phyloP scores from a whole-genome alignment of 2,888 invertebrate species.

The Dolichopus griseipennis region DNA sequence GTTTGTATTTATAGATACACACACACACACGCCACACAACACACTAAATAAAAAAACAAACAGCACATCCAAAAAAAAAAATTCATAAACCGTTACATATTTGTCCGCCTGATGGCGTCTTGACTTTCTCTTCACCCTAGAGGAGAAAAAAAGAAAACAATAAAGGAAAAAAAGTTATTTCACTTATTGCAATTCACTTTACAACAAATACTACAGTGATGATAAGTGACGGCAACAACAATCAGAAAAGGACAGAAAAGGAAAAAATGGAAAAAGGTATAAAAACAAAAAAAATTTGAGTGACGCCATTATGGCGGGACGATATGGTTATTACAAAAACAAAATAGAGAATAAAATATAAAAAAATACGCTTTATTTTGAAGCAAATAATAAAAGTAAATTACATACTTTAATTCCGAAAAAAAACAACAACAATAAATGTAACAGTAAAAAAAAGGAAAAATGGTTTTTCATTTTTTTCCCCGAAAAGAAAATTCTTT shows the following conservation, averaged over 20 bases:
- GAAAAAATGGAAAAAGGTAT: neutral
- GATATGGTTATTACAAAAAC: neutral
- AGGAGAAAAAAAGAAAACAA: too few relatives aligned
- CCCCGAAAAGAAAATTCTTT: neutral
- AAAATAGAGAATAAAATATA: too few relatives aligned
- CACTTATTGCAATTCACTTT: neutral
- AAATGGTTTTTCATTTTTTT: neutral
- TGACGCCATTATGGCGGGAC: constrained; percentile 3
- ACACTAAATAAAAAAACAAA: too few relatives aligned
- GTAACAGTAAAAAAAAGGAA: neutral
- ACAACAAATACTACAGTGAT: neutral
- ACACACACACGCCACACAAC: too few relatives aligned
- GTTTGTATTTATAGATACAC: neutral
- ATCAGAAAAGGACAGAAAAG: neutral
- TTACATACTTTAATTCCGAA: neutral
- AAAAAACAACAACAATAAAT: too few relatives aligned
- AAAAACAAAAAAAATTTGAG: too few relatives aligned
- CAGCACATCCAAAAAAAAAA: neutral
- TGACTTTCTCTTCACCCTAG: neutral
- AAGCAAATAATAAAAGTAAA: neutral
- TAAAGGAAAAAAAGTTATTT: too few relatives aligned
- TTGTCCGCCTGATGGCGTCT: neutral
- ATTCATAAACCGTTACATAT: neutral
- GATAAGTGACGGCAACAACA: neutral
- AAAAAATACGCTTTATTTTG: too few relatives aligned